phyloP scores from a whole-genome alignment of 2,113 vertebrate species.

The Ellobius talpinus region DNA sequence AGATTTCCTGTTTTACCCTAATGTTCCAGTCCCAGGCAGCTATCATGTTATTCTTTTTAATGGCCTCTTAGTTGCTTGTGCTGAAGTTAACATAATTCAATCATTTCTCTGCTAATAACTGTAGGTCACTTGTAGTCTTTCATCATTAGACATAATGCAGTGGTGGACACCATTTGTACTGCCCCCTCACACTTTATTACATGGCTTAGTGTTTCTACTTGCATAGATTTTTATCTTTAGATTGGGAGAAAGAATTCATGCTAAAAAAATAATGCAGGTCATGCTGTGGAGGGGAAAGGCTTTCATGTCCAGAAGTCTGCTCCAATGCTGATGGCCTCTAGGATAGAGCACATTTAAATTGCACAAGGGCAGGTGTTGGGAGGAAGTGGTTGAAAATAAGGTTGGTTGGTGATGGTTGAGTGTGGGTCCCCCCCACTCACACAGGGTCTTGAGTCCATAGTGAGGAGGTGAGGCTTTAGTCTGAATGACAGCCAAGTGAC shows the following conservation, averaged over 20 bases:
- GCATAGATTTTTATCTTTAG: not conserved
- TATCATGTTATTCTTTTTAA: not conserved
- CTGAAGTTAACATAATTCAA: slow-evolving; percentile 25
- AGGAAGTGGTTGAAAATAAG: not conserved
- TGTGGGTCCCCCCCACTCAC: not conserved
- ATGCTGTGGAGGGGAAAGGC: not conserved
- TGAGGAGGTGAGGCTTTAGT: slow-evolving; percentile 15
- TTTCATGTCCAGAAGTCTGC: not conserved
- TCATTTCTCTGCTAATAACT: slow-evolving; percentile 20
- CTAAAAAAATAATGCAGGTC: not conserved
- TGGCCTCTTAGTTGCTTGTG: slow-evolving; percentile 46
- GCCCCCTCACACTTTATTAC: not conserved
- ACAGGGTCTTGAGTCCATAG: not conserved
- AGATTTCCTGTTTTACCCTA: not conserved
- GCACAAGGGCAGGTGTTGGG: not conserved
- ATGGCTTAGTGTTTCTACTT: slow-evolving; percentile 10
- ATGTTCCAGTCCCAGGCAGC: not conserved
- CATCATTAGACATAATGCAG: not conserved
- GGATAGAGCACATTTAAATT: not conserved
- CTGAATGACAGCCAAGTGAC: not conserved
- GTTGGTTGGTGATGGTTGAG: not conserved
- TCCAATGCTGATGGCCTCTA: not conserved
- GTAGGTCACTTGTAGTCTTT: slow-evolving; percentile 22
- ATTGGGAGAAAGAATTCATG: not conserved
- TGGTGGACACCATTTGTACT: not conserved